A percentile compares a stretch with the other conserved stretches of the same genome.
phyloP scores from a whole-genome alignment of 2,797 vertebrate species.

The Lacerta viridis region DNA sequence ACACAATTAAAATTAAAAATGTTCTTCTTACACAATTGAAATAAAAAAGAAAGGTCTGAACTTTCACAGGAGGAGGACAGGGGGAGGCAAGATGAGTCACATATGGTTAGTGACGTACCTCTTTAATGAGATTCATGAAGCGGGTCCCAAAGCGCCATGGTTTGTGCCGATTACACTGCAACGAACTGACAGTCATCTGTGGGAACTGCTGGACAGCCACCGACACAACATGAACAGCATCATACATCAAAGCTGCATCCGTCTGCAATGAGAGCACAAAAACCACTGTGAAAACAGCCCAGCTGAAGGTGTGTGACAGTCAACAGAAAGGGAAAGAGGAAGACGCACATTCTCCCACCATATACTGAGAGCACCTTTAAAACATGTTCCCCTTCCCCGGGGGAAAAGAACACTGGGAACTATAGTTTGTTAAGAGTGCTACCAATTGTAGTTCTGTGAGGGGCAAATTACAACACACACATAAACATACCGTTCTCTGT shows the following conservation, averaged over 20 bases:
- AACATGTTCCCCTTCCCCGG: background rate
- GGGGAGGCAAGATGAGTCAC: background rate
- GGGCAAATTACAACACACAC: too few relatives aligned
- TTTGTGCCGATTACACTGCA: slow-evolving; percentile 97
- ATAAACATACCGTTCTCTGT: too few relatives aligned
- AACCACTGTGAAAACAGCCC: slow-evolving; percentile 22
- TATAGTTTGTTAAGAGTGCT: too few relatives aligned
- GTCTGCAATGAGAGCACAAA: slow-evolving; percentile 84
- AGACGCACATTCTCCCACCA: background rate
- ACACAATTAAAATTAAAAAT: background rate
- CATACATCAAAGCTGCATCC: slow-evolving; percentile 96
- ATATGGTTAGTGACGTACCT: slow-evolving; percentile 81
- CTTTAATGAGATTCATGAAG: slow-evolving; percentile 97
- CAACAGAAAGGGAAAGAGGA: background rate
- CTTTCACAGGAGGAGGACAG: background rate
- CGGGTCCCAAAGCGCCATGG: slow-evolving; percentile 97
- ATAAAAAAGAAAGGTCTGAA: background rate
- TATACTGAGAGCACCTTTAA: too few relatives aligned
- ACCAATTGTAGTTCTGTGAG: too few relatives aligned
- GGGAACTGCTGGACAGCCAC: slow-evolving; percentile 98
- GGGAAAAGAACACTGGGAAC: too few relatives aligned
- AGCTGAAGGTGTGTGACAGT: rapidly evolving
- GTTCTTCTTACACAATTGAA: background rate
- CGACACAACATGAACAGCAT: slow-evolving; percentile 96
- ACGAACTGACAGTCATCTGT: slow-evolving; percentile 97